A percentile compares a stretch with the other conserved stretches of the same genome.
Conservation (phyloP, 92 coral and sea anemone species). For the Muricea muricata region DNA sequence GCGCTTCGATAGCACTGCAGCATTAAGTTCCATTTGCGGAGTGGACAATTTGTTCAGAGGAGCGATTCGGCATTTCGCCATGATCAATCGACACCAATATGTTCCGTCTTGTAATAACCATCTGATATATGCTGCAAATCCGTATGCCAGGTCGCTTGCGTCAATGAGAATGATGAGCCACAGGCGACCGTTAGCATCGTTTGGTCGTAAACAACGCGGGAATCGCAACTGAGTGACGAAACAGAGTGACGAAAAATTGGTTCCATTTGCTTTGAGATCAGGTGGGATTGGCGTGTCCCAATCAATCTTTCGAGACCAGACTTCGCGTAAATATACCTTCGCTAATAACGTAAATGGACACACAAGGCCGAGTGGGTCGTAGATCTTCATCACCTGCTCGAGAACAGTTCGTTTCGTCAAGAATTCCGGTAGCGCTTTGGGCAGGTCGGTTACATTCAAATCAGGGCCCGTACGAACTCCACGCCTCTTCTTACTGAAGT, state of each 20-base stretch:
- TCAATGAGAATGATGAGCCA: conserved; percentile 63
- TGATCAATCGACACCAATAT: conserved; percentile 54
- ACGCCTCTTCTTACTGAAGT: conserved; percentile 26
- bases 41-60: conserved; percentile 62
- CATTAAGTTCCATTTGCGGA: conserved; percentile 66
- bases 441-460: not conserved
- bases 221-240: conserved; percentile 34
- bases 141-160: conserved; percentile 60
- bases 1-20: conserved; percentile 66
- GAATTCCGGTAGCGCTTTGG: not conserved
- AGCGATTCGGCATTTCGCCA: conserved; percentile 66
- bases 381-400: conserved; percentile 31
- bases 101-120: conserved; percentile 44
- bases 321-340: conserved; percentile 5
- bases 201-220: conserved; percentile 50
- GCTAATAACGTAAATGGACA: conserved; percentile 18
- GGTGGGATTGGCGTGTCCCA: conserved; percentile 35
- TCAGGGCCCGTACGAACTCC: conserved; percentile 19
- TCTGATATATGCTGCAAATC: conserved; percentile 57
- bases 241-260: conserved; percentile 36
- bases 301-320: conserved; percentile 44
- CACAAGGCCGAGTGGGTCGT: conserved; percentile 3
- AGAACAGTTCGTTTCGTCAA: conserved; percentile 9
- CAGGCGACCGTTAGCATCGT: conserved; percentile 46
- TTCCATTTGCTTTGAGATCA: conserved; percentile 47